Base-by-base conservation (phyloP, 30 jellyfish, hydroid and myxozoan genomes). In the Mastigias papua region DNA sequence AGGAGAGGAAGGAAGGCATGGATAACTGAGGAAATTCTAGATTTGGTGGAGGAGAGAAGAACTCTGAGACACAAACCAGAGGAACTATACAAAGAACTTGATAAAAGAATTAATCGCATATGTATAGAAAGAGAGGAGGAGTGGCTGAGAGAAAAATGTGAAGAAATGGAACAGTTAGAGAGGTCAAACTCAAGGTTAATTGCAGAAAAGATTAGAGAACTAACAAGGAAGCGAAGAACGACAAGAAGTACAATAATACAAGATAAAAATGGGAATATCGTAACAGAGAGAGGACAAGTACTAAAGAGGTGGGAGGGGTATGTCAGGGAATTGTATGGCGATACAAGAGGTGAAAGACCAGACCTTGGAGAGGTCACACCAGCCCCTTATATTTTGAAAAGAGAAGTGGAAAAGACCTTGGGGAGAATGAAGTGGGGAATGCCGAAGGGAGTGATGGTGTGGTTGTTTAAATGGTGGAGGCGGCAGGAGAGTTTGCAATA, bases 31-130 rank as follows among this genome's bases (percentile, higher is more conserved):
- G 90, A 80, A 32, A 80, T 62, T 0, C 68, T 80, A 31, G 68
- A 80, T 22, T 13, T 58, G 37, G 60, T 80, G 90, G 85, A 80
- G 31, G 86, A 80, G 57, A 80, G 80, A n/a, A n/a, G n/a, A n/a
- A n/a, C n/a, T n/a, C 37, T 54, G 69, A 66, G 46, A 48, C 16
- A 48, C 7, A 42, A 26, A 25, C 17, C 86, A 29, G 86, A 73
- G 35, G 48, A 31, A 19, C 28, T 27, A 33, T 77, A 0, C 89
- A 26, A 82, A 77, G 71, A 26, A 33, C 22, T 77, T 30, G 89
- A 77, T 27, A 77, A 49, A 48, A 82, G 60, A 77, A 48, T 77
- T 16, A 77, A 58, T 23, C 57, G 50, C 26, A 77, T 19, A 49
- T 48, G 80, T 48, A 58, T 0, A 0, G 80, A 77, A 23, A 48